Evolutionary conservation across 2,113 vertebrate genomes (phyloP).

Genomic region (Ornithorhynchus anatinus): DNA sequence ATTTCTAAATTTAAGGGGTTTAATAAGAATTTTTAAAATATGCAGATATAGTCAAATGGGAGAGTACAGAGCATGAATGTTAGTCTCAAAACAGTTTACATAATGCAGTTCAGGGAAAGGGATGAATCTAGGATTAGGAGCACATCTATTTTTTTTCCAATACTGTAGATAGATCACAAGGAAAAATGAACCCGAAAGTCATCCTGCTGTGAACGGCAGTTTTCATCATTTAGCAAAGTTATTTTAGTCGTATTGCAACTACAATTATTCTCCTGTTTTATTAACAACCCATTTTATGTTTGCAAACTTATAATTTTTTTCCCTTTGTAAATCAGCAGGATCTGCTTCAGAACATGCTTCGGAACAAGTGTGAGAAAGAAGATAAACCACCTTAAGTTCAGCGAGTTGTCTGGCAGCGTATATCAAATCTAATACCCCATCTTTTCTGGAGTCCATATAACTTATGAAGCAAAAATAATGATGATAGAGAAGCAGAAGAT

Average conservation of each 20-base stretch:
- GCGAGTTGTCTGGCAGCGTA: too few relatives aligned
- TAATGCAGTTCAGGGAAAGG: background rate
- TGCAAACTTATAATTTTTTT: background rate
- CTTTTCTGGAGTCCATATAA: background rate
- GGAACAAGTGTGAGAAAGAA: background rate
- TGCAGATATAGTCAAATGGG: background rate
- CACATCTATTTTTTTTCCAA: background rate
- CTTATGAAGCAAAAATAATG: background rate
- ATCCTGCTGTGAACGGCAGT: background rate
- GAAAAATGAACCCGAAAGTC: background rate
- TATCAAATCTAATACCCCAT: background rate
- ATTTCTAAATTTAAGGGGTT: conserved; percentile 6
- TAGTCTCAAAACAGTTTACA: background rate
- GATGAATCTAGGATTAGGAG: background rate
- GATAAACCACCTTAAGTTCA: too few relatives aligned
- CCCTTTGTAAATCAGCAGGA: too few relatives aligned
- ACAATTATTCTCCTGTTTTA: background rate
- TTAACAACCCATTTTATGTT: background rate
- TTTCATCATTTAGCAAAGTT: background rate
- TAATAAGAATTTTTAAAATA: background rate
- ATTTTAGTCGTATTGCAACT: background rate
- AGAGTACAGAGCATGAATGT: background rate
- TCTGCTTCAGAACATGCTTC: background rate
- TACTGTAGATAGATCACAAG: background rate
- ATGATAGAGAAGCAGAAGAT: background rate